A percentile compares a stretch with the other conserved stretches of the same genome.
Conservation (phyloP, 2,888 invertebrate genomes). For the Metallyticus violacea region DNA sequence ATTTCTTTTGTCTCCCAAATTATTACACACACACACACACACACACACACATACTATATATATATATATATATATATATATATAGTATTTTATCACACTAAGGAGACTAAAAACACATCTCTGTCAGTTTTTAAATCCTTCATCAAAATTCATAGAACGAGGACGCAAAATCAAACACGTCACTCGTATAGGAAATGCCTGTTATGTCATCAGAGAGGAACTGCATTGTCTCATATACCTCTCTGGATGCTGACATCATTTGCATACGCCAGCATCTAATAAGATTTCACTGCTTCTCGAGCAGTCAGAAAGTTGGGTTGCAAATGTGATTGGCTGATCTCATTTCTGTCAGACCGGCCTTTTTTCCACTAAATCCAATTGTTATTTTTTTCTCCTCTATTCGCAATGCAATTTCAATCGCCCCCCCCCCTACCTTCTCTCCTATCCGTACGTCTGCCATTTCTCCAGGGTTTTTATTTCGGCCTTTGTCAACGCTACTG, state of each 20-base stretch:
- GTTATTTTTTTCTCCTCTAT: background rate
- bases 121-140: no score
- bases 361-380: constrained; percentile 1
- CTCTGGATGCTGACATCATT: background rate
- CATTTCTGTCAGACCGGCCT: background rate
- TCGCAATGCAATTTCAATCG: background rate
- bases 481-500: background rate
- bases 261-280: background rate
- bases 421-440: background rate
- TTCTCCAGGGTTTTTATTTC: background rate
- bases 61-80: no score
- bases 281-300: background rate
- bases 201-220: background rate
- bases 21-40: no score
- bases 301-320: background rate
- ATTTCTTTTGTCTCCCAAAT: no score
- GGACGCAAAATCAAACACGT: no score
- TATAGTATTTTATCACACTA: no score
- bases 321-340: constrained; percentile 15
- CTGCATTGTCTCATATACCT: background rate
- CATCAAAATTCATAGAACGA: no score
- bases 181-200: background rate
- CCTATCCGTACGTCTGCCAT: background rate
- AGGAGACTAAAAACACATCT: no score
- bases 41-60: no score